Percentiles rank a stretch among this genome's conserved stretches.
Evolutionary conservation across 2,113 vertebrate species (phyloP).

Genomic region (Dunckerocampus dactyliophorus): DNA sequence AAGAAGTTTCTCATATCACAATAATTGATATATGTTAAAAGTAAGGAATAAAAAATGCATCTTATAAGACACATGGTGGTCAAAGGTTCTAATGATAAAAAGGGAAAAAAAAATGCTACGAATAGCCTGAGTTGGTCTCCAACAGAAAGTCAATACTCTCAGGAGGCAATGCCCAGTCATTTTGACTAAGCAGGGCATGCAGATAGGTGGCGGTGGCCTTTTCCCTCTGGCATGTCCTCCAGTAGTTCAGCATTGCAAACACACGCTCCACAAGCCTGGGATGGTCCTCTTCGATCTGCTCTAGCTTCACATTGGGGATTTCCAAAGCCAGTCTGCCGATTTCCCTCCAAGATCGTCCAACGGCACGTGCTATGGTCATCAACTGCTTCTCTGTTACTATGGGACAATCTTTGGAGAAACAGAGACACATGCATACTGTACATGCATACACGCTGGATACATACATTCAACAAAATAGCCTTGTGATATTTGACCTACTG

Average conservation of each 20-base stretch:
- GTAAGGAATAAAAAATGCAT: too few species aligned
- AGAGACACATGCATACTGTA: neutral
- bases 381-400: slow-evolving; percentile 69
- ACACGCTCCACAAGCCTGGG: slow-evolving; percentile 50
- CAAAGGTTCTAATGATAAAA: too few species aligned
- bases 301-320: slow-evolving; percentile 53
- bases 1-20: too few species aligned
- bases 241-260: slow-evolving; percentile 64
- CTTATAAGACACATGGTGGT: too few species aligned
- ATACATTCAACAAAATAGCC: neutral
- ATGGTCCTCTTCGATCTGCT: slow-evolving; percentile 69
- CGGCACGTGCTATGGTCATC: slow-evolving; percentile 57
- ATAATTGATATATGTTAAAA: too few species aligned
- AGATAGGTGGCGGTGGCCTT: slow-evolving; percentile 62
- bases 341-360: slow-evolving; percentile 65
- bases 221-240: slow-evolving; percentile 44
- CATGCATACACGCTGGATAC: neutral
- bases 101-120: too few species aligned
- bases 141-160: slow-evolving; percentile 59
- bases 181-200: slow-evolving; percentile 58
- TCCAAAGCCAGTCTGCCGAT: slow-evolving; percentile 61
- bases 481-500: slow-evolving; percentile 21
- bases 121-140: slow-evolving; percentile 33
- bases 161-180: slow-evolving; percentile 32
- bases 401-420: slow-evolving; percentile 24